phyloP scores from a whole-genome alignment of 2,113 vertebrate species.

The Climacteris rufus region DNA sequence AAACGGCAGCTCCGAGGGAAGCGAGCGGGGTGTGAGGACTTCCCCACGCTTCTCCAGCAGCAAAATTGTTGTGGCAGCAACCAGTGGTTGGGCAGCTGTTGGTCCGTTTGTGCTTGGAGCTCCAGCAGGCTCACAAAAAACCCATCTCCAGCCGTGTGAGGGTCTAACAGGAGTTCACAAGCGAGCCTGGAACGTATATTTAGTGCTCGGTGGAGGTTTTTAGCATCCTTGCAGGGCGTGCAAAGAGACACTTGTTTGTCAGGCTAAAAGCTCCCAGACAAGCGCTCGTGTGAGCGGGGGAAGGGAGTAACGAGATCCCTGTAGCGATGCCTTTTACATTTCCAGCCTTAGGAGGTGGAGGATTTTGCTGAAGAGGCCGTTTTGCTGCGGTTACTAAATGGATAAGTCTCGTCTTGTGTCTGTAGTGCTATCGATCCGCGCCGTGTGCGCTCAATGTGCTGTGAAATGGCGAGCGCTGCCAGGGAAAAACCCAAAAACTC shows the following conservation, averaged over 20 bases:
- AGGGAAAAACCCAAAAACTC: slow-evolving; percentile 57
- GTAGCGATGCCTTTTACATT: neutral
- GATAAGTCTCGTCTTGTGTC: slow-evolving; percentile 78
- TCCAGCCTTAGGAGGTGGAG: slow-evolving; percentile 43
- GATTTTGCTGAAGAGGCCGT: slow-evolving; percentile 76
- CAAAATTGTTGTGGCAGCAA: slow-evolving; percentile 52
- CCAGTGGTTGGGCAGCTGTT: slow-evolving; percentile 67
- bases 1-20: neutral
- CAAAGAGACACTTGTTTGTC: neutral
- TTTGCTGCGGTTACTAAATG: slow-evolving; percentile 81
- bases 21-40: neutral
- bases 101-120: neutral
- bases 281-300: neutral
- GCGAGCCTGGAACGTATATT: rapidly evolving
- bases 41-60: neutral
- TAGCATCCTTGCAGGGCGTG: neutral
- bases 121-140: neutral
- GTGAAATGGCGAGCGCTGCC: slow-evolving; percentile 75
- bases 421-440: slow-evolving; percentile 80
- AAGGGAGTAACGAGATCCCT: neutral
- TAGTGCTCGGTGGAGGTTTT: neutral
- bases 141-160: rapidly evolving
- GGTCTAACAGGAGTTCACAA: neutral
- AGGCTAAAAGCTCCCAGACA: neutral
- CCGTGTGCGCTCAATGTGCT: slow-evolving; percentile 71